Evolutionary conservation across 2,113 vertebrate genomes (phyloP).

Genomic region (Rhipidura dahli): DNA sequence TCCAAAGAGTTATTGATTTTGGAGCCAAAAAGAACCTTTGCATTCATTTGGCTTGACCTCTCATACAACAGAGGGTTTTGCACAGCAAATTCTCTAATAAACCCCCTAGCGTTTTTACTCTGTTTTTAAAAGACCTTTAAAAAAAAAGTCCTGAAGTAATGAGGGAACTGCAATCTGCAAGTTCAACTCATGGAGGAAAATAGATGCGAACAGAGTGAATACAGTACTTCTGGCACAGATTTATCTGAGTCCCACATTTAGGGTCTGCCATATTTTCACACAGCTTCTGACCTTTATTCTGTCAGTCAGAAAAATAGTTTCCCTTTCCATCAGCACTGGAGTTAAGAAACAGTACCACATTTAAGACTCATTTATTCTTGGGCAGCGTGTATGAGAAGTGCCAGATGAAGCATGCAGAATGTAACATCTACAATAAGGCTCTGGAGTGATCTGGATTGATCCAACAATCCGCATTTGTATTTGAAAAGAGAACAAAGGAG

Average conservation of each 20-base stretch:
- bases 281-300: neutral
- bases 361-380: neutral
- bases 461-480: neutral
- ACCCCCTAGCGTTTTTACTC: neutral
- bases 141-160: neutral
- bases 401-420: neutral
- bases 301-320: neutral
- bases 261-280: neutral
- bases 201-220: neutral
- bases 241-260: neutral
- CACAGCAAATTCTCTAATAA: constrained; percentile 1
- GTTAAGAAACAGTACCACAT: neutral
- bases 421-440: neutral
- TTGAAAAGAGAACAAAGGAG: neutral
- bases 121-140: neutral
- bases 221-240: neutral
- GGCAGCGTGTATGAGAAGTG: neutral
- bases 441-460: neutral
- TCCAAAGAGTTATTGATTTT: constrained; percentile 43
- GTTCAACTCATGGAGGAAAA: neutral
- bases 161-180: neutral
- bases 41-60: constrained; percentile 30
- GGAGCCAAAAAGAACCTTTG: constrained; percentile 1
- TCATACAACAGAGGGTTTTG: neutral
- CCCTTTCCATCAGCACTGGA: neutral